These are phyloP conservation scores for Coreoperca whiteheadi DNA, from an alignment of 2,113 vertebrate species.

Conservation along the genomic window DNA sequence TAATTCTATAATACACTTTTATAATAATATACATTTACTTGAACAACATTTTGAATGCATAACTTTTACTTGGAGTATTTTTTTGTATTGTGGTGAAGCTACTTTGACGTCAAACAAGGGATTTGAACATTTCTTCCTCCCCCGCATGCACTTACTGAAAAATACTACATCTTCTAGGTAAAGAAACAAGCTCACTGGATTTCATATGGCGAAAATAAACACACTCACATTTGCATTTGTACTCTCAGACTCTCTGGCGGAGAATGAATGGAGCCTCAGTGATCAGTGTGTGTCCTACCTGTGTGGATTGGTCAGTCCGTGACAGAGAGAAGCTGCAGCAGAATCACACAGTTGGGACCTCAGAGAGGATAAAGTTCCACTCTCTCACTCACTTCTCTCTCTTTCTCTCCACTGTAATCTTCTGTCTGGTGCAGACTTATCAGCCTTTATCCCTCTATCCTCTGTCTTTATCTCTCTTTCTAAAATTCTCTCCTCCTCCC, in stretches of 20 bases:
- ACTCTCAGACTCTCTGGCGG: neutral
- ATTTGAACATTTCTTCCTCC: neutral
- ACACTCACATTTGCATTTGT: neutral
- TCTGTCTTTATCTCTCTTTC: constrained; percentile 73
- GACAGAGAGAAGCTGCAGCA: constrained; percentile 59
- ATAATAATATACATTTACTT: neutral
- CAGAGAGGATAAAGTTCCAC: constrained; percentile 34
- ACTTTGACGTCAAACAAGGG: neutral
- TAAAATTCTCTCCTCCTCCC: constrained; percentile 75
- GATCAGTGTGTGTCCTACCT: constrained; percentile 68
- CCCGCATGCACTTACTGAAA: neutral
- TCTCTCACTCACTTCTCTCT: constrained; percentile 15
- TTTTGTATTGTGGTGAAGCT: neutral
- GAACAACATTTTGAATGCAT: neutral
- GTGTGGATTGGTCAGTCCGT: constrained; percentile 59
- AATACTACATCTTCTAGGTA: neutral
- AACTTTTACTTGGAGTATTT: neutral
- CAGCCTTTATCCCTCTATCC: constrained; percentile 68
- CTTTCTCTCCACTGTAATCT: constrained; percentile 32
- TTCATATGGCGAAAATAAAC: neutral
- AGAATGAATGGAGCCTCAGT: constrained; percentile 49
- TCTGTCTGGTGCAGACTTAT: constrained; percentile 65
- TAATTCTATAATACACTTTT: neutral
- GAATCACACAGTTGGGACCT: constrained; percentile 47
- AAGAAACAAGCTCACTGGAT: neutral